Conservation (phyloP, 2,797 vertebrate genomes). For the Anguilla megastoma region DNA sequence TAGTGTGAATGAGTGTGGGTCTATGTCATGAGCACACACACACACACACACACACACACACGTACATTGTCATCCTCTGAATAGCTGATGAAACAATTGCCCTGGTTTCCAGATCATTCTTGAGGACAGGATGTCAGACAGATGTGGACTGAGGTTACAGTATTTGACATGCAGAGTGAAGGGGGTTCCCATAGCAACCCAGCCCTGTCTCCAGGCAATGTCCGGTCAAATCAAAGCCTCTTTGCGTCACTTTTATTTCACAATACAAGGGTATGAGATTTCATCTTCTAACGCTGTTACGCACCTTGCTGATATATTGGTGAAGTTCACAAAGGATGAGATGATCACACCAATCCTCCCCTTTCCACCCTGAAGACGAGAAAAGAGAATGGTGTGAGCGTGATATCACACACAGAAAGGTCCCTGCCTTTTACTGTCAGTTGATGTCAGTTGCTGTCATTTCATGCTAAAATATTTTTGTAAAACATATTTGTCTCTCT, state of each 20-base stretch:
- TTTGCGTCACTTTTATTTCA: conserved; percentile 37
- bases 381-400: conserved; percentile 23
- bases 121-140: background rate
- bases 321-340: conserved; percentile 89
- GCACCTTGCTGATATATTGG: conserved; percentile 80
- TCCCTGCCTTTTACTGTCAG: background rate
- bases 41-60: background rate
- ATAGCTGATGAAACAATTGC: background rate
- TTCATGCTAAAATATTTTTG: background rate
- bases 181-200: conserved; percentile 39
- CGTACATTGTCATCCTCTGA: background rate
- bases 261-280: background rate
- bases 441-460: background rate
- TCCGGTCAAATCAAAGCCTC: conserved; percentile 57
- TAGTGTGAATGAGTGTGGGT: background rate
- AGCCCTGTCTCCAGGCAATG: conserved; percentile 52
- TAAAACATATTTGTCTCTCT: too few species aligned
- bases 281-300: conserved; percentile 61
- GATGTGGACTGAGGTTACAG: conserved; percentile 1
- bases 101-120: background rate
- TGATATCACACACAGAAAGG: background rate
- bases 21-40: background rate
- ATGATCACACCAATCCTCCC: conserved; percentile 85
- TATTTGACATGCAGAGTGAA: background rate
- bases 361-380: conserved; percentile 76